phyloP scores from a whole-genome alignment of 2,113 vertebrate species.

The Spea bombifrons region DNA sequence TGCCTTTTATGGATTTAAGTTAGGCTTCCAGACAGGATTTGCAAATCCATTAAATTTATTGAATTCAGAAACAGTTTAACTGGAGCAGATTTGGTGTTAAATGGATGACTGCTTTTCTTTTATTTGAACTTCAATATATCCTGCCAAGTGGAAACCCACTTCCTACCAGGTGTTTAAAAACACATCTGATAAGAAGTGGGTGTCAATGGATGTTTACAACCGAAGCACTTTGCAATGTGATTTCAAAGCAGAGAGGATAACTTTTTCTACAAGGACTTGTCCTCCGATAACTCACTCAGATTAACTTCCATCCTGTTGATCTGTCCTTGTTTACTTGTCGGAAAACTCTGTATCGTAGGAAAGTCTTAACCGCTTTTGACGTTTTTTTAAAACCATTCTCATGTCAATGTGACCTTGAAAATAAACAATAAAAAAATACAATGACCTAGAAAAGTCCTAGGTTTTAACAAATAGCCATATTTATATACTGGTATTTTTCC shows the following conservation, averaged over 20 bases:
- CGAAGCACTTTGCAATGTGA: slow-evolving; percentile 3
- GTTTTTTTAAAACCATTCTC: too few relatives aligned
- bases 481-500: too few relatives aligned
- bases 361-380: too few relatives aligned
- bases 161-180: slow-evolving; percentile 18
- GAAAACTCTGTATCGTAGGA: background rate
- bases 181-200: slow-evolving; percentile 18
- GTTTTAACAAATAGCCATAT: too few relatives aligned
- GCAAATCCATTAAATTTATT: slow-evolving; percentile 23
- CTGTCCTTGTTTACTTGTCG: slow-evolving; percentile 10
- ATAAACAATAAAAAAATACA: too few relatives aligned
- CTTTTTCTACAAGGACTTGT: background rate
- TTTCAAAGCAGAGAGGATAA: slow-evolving; percentile 12
- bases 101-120: slow-evolving; percentile 22
- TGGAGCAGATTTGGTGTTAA: slow-evolving; percentile 6
- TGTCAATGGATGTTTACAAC: slow-evolving; percentile 3
- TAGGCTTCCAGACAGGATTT: slow-evolving; percentile 20
- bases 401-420: too few relatives aligned
- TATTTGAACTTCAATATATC: slow-evolving; percentile 15
- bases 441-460: too few relatives aligned
- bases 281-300: background rate
- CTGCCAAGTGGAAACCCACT: slow-evolving; percentile 22
- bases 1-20: slow-evolving; percentile 5
- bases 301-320: background rate
- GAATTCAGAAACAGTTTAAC: slow-evolving; percentile 11